Conservation (phyloP, 2,797 vertebrate species). For the Acipenser oxyrinchus region DNA sequence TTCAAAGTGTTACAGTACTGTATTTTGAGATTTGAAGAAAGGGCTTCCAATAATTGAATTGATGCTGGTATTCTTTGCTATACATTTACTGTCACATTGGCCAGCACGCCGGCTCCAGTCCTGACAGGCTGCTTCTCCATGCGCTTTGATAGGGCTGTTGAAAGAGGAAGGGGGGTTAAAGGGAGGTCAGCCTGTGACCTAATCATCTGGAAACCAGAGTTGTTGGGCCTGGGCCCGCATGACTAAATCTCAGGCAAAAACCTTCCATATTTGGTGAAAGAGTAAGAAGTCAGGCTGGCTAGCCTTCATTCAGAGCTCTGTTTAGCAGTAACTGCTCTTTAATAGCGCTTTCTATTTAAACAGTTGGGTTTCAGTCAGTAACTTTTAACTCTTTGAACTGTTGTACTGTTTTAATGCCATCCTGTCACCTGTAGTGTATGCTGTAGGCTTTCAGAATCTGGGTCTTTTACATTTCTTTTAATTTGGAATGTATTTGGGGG, state of each 20-base stretch:
- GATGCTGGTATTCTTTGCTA: not conserved
- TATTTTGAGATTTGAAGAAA: not conserved
- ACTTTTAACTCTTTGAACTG: not conserved
- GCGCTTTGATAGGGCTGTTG: constrained; percentile 16
- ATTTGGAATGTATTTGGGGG: too few relatives aligned
- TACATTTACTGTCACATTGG: not conserved
- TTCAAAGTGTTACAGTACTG: not conserved
- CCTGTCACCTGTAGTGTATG: not conserved
- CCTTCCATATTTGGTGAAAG: constrained; percentile 73
- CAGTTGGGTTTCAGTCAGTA: not conserved
- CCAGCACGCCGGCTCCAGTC: constrained; percentile 8
- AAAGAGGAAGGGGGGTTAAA: constrained; percentile 6
- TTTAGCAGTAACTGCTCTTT: constrained; percentile 2
- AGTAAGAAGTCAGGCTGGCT: constrained; percentile 31
- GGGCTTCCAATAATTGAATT: not conserved
- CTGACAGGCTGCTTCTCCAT: not conserved
- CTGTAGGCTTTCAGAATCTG: not conserved
- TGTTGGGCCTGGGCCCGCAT: constrained; percentile 60
- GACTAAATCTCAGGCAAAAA: constrained; percentile 61
- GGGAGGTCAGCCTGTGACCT: constrained; percentile 44
- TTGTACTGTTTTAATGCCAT: not conserved
- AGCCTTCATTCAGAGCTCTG: constrained; percentile 23
- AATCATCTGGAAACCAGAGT: constrained; percentile 63
- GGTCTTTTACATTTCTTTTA: too few relatives aligned
- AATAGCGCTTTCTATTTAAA: constrained; percentile 1